phyloP scores from a whole-genome alignment of 2,113 vertebrate genomes.

The Sturnira hondurensis region DNA sequence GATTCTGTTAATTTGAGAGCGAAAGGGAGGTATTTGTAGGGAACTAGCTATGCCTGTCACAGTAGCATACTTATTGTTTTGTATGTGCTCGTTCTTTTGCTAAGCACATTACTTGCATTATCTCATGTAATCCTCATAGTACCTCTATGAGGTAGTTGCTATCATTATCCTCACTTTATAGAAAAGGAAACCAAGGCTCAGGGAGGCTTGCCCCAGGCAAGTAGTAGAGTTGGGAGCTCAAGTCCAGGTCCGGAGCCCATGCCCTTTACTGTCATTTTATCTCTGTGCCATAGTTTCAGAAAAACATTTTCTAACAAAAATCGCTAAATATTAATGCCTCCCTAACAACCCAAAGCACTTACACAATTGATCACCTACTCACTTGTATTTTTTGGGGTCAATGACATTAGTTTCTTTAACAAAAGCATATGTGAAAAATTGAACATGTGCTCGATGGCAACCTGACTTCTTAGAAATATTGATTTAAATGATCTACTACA shows the following conservation, averaged over 20 bases:
- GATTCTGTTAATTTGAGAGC: neutral
- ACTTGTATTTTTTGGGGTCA: slow-evolving; percentile 23
- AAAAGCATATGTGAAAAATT: neutral
- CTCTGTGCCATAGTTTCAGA: neutral
- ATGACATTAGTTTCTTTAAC: neutral
- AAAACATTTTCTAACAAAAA: neutral
- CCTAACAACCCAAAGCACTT: neutral
- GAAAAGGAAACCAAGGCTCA: neutral
- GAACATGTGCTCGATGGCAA: neutral
- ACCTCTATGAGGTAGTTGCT: neutral
- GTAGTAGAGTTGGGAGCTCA: neutral
- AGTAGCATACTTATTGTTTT: neutral
- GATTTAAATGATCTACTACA: neutral
- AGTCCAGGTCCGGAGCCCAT: neutral
- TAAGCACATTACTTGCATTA: neutral
- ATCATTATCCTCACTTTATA: neutral
- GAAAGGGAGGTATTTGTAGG: neutral
- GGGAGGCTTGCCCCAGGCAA: neutral
- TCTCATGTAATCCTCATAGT: neutral
- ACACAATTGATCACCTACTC: neutral
- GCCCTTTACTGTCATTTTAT: neutral
- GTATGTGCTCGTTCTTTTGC: neutral
- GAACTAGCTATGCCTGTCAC: neutral
- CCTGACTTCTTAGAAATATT: neutral
- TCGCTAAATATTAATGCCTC: neutral